A percentile compares a stretch with the other conserved stretches of the same genome.
Conservation (phyloP, 2,797 vertebrate species). For the Tamandua tetradactyla region DNA sequence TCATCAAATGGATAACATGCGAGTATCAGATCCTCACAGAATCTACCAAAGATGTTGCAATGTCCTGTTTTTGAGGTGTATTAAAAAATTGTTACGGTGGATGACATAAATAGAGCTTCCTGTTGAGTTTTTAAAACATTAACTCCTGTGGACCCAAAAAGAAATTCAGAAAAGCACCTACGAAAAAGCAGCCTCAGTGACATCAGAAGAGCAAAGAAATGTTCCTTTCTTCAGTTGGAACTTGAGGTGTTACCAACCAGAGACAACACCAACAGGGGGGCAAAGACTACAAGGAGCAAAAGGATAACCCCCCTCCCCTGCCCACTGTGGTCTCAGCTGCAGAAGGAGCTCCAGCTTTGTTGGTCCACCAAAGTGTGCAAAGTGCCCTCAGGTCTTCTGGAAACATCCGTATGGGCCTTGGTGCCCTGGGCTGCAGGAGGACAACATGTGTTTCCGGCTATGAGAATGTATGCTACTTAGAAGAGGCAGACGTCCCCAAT, state of each 20-base stretch:
- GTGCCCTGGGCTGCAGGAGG: slow-evolving; percentile 50
- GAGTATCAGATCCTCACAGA: slow-evolving; percentile 38
- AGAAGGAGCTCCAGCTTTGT: neutral
- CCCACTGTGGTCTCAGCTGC: neutral
- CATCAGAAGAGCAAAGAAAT: neutral
- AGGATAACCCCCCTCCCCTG: neutral
- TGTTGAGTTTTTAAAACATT: slow-evolving; percentile 68
- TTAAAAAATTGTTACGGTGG: slow-evolving; percentile 72
- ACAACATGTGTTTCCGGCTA: neutral
- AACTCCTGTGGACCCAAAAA: slow-evolving; percentile 74
- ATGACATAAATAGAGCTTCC: slow-evolving; percentile 76
- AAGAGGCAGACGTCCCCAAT: neutral
- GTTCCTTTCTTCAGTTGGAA: slow-evolving; percentile 57
- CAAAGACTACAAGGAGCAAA: neutral
- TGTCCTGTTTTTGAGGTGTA: slow-evolving; percentile 83
- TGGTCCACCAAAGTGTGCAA: neutral
- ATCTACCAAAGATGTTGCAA: slow-evolving; percentile 65
- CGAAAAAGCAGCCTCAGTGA: slow-evolving; percentile 71
- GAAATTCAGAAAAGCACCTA: slow-evolving; percentile 80
- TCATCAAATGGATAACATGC: slow-evolving; percentile 55
- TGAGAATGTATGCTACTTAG: neutral
- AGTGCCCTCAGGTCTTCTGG: neutral
- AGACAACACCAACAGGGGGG: neutral
- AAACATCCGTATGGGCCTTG: neutral
- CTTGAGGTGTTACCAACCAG: neutral